Conservation (phyloP, 1,140 invertebrate genomes). For the Rhopalosiphum maidis region DNA sequence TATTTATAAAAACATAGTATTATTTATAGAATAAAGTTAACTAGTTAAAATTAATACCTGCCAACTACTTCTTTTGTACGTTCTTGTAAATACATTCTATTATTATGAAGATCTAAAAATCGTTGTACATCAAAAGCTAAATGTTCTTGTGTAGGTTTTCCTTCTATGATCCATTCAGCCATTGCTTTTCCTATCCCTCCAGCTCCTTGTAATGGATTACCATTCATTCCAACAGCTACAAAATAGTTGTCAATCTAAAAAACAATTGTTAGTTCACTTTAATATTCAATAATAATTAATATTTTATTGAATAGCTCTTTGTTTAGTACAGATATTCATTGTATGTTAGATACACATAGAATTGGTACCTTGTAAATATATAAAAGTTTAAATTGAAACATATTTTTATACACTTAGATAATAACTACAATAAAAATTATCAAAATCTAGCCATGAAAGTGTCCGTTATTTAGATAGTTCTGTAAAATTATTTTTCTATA, state of each 20-base stretch:
- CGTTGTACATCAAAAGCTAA: slow-evolving; percentile 74
- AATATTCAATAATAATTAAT: neutral
- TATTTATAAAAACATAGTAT: neutral
- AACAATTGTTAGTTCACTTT: neutral
- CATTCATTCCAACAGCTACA: slow-evolving; percentile 78
- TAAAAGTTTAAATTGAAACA: no score
- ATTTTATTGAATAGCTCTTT: neutral
- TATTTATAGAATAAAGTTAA: neutral
- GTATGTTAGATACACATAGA: neutral
- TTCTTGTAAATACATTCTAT: slow-evolving; percentile 76
- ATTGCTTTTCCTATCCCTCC: slow-evolving; percentile 80
- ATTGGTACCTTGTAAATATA: no score
- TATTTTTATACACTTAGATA: no score
- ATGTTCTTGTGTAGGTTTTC: slow-evolving; percentile 71
- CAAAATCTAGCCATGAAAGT: no score
- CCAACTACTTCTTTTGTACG: slow-evolving; percentile 78
- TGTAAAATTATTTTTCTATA: no score
- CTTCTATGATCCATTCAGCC: slow-evolving; percentile 78
- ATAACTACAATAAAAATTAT: no score
- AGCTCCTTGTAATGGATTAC: slow-evolving; percentile 71
- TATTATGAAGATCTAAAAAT: slow-evolving; percentile 84
- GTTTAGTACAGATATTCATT: neutral
- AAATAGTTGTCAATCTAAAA: slow-evolving; percentile 74
- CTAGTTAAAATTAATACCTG: slow-evolving; percentile 62
- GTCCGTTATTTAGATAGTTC: no score